These are phyloP conservation scores for Baccha elongata DNA, from an alignment of 2,888 invertebrate genomes.

Conservation along the genomic window DNA sequence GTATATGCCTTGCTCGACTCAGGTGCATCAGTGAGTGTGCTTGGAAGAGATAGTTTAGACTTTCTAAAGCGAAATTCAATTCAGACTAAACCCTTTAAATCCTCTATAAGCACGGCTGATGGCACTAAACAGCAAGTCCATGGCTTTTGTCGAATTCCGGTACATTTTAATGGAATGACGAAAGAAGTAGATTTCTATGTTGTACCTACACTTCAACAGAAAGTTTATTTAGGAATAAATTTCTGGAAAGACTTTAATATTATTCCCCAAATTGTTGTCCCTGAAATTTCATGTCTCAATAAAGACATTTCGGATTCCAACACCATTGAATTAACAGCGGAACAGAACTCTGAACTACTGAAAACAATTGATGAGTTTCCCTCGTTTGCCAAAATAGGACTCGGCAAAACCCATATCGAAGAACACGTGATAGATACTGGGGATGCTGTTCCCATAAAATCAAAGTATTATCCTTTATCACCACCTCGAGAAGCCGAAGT, in stretches of 20 bases:
- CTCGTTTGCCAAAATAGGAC: constrained; percentile 4
- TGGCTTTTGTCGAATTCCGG: constrained; percentile 5
- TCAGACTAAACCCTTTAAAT: not conserved
- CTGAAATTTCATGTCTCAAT: not conserved
- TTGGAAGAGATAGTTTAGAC: not conserved
- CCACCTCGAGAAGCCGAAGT: too few relatives aligned
- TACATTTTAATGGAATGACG: not conserved
- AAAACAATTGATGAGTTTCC: constrained; percentile 3
- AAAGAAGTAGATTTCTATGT: constrained; percentile 12
- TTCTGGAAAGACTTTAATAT: not conserved
- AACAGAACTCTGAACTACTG: not conserved
- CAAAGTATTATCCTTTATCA: too few relatives aligned
- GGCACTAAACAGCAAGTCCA: constrained; percentile 9
- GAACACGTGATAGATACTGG: too few relatives aligned
- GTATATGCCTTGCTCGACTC: too few relatives aligned
- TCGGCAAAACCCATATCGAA: too few relatives aligned
- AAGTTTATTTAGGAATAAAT: not conserved
- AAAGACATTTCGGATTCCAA: not conserved
- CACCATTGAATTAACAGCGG: not conserved
- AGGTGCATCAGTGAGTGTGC: constrained; percentile 16
- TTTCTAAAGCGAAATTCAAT: constrained; percentile 2
- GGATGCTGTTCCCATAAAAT: too few relatives aligned
- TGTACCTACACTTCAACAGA: not conserved
- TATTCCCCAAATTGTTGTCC: not conserved
- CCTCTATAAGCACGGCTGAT: constrained; percentile 5